A percentile compares a stretch with the other conserved stretches of the same genome.
These are phyloP conservation scores for Merops nubicus DNA, from an alignment of 2,113 vertebrate species.

Conservation along the genomic window DNA sequence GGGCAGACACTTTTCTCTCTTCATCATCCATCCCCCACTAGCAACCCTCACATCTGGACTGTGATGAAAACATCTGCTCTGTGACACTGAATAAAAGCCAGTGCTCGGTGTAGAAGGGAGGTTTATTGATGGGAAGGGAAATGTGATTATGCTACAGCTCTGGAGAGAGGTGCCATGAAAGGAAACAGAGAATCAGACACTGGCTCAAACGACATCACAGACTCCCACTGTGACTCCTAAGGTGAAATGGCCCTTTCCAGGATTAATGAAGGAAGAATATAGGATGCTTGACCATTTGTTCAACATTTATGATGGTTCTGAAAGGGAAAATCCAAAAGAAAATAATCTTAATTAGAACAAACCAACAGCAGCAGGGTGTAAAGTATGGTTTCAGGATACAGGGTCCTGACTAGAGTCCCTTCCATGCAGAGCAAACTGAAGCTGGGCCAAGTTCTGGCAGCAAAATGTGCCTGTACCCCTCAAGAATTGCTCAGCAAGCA, in stretches of 20 bases:
- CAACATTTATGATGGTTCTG: neutral
- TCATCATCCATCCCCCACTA: neutral
- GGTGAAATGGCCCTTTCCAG: neutral
- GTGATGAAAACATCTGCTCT: neutral
- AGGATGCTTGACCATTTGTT: neutral
- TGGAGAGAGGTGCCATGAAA: neutral
- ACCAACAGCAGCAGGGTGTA: neutral
- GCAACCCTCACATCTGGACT: fast-evolving
- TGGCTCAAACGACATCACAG: fast-evolving
- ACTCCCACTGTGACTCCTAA: neutral
- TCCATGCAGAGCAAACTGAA: neutral
- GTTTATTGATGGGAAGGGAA: slow-evolving; percentile 6
- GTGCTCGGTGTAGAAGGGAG: neutral
- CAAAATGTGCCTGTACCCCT: neutral
- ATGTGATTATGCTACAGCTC: neutral
- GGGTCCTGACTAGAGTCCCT: neutral
- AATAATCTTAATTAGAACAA: neutral
- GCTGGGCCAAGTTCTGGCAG: neutral
- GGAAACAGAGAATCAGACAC: neutral
- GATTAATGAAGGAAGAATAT: neutral
- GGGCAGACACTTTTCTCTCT: fast-evolving
- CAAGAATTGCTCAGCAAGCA: neutral
- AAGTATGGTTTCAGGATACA: neutral
- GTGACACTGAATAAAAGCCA: neutral
- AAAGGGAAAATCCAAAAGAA: neutral